Evolutionary conservation across 2,113 vertebrate species (phyloP).

Genomic region (Hippocampus mohnikei): DNA sequence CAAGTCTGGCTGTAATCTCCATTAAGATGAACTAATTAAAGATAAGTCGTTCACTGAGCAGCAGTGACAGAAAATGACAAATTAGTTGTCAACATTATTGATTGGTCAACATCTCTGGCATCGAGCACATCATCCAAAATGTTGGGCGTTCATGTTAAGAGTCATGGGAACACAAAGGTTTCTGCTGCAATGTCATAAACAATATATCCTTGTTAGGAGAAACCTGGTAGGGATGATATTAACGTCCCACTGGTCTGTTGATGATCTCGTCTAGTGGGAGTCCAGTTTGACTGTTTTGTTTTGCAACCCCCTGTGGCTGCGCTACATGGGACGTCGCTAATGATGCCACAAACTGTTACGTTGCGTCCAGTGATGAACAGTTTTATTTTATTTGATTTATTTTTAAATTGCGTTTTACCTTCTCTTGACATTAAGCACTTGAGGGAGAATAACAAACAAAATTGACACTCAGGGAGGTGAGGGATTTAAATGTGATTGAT

Average conservation of each 20-base stretch:
- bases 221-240: neutral
- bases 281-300: conserved; percentile 7
- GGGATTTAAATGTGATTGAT: neutral
- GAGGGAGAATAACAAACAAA: conserved; percentile 10
- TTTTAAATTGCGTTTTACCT: conserved; percentile 7
- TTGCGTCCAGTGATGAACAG: conserved; percentile 23
- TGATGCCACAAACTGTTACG: conserved; percentile 19
- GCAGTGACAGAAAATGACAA: conserved; percentile 67
- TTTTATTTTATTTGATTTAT: neutral
- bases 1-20: conserved; percentile 11
- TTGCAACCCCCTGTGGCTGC: conserved; percentile 14
- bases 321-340: conserved; percentile 43
- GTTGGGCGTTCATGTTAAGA: neutral
- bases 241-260: conserved; percentile 29
- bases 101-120: conserved; percentile 68
- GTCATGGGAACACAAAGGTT: neutral
- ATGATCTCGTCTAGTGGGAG: conserved; percentile 28
- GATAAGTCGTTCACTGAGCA: conserved; percentile 13
- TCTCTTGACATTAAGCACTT: conserved; percentile 1
- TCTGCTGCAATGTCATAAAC: neutral
- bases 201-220: conserved; percentile 19
- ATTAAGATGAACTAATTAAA: conserved; percentile 11
- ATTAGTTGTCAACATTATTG: conserved; percentile 72
- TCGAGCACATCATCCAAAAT: conserved; percentile 62
- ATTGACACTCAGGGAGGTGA: conserved; percentile 10